Conservation (phyloP, 1,140 invertebrate genomes). For the Oryzaephilus surinamensis region DNA sequence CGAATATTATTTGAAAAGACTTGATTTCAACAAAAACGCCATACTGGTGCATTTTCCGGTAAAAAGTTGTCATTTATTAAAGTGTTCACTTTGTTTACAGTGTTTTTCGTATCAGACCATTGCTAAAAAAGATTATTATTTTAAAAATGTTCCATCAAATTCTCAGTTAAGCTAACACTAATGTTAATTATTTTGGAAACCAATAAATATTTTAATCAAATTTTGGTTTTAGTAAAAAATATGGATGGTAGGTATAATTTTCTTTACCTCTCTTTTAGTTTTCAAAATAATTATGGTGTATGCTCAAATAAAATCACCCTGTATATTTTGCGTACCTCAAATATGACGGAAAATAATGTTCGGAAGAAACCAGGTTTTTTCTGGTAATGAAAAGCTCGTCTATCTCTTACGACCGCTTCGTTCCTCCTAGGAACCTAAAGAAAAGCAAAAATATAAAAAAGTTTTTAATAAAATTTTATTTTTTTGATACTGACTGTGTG, state of each 20-base stretch:
- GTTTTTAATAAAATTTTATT: neutral
- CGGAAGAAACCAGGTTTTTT: slow-evolving; percentile 7
- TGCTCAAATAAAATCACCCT: neutral
- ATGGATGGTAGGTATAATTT: too few species aligned
- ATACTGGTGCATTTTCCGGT: slow-evolving; percentile 9
- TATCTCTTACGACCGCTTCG: neutral
- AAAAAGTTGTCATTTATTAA: slow-evolving; percentile 12
- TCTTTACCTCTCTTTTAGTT: too few species aligned
- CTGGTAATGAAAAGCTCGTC: neutral
- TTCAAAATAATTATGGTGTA: too few species aligned
- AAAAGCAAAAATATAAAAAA: neutral
- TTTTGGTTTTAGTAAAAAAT: too few species aligned
- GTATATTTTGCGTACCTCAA: neutral
- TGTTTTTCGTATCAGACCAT: slow-evolving; percentile 11
- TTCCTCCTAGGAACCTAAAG: slow-evolving; percentile 2
- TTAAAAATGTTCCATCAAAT: too few species aligned
- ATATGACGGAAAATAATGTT: slow-evolving; percentile 8
- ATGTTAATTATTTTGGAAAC: too few species aligned
- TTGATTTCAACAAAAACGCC: neutral
- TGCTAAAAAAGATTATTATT: slow-evolving; percentile 14
- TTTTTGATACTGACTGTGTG: neutral
- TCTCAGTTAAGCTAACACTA: too few species aligned
- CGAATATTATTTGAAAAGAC: neutral
- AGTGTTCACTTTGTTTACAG: slow-evolving; percentile 6
- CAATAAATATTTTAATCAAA: too few species aligned